Percentiles rank a stretch among this genome's conserved stretches.
These are phyloP conservation scores for Apus apus DNA, from an alignment of 2,113 vertebrate genomes.

Conservation along the genomic window DNA sequence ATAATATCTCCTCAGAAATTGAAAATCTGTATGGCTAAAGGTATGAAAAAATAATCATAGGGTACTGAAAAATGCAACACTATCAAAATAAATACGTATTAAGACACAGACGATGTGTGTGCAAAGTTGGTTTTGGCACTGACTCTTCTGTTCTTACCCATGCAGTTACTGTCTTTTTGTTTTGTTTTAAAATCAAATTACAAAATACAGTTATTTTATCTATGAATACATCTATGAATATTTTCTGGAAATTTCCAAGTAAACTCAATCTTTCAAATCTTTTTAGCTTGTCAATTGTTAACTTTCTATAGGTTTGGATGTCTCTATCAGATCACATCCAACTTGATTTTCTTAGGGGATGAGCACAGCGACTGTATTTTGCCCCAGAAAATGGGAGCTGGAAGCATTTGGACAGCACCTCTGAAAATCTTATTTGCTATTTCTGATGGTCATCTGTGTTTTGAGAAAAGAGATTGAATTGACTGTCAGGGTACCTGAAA, in stretches of 20 bases:
- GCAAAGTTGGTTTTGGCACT: neutral
- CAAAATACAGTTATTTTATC: neutral
- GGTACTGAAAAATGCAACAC: neutral
- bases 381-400: neutral
- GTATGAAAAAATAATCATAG: neutral
- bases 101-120: neutral
- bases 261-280: neutral
- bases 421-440: neutral
- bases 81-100: neutral
- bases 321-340: neutral
- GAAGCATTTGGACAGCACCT: neutral
- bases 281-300: neutral
- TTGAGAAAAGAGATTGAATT: neutral
- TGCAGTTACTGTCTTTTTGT: neutral
- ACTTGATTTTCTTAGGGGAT: neutral
- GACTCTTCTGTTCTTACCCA: neutral
- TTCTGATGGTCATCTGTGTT: neutral
- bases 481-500: neutral
- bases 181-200: neutral
- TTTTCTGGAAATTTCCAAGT: neutral
- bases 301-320: neutral
- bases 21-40: neutral
- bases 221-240: neutral
- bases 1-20: neutral
- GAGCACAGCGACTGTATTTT: neutral